These are phyloP conservation scores for Berghia stephanieae DNA, from an alignment of 1,140 invertebrate species.

Conservation along the genomic window DNA sequence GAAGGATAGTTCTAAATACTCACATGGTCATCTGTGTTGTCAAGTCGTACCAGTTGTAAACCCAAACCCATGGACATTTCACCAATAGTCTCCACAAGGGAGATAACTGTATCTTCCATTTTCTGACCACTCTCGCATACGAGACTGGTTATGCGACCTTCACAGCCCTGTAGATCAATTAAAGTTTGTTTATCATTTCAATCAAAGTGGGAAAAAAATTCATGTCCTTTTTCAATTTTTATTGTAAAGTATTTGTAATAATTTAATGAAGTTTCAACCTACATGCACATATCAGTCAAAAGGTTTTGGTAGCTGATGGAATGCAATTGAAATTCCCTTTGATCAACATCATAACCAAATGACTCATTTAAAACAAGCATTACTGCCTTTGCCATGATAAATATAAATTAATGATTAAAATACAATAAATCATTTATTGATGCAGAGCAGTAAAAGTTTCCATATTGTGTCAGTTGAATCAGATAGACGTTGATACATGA, in stretches of 20 bases:
- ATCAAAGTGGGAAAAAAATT: too few species aligned
- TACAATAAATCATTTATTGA: too few species aligned
- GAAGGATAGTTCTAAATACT: background rate
- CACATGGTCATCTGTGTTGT: conserved; percentile 29
- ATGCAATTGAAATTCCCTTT: background rate
- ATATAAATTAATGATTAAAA: too few species aligned
- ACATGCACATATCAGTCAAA: background rate
- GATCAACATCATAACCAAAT: too few species aligned
- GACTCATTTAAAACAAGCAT: too few species aligned
- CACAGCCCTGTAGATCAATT: conserved; percentile 56
- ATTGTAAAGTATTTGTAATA: background rate
- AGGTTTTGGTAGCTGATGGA: background rate
- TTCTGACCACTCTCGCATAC: conserved; percentile 49
- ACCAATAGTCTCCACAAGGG: conserved; percentile 51
- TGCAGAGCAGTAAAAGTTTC: too few species aligned
- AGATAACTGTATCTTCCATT: conserved; percentile 42
- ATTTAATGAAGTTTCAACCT: background rate
- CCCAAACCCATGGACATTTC: conserved; percentile 58
- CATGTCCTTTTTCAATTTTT: background rate
- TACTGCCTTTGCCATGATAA: too few species aligned
- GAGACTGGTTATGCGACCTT: conserved; percentile 53
- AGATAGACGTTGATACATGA: too few species aligned
- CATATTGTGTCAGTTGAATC: too few species aligned
- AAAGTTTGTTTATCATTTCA: too few species aligned
- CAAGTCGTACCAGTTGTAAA: conserved; percentile 47